Evolutionary conservation across 2,797 vertebrate genomes (phyloP), one percentile per base, ranked within the genome.

Genomic region (Enteromius fasciolatus): DNA sequence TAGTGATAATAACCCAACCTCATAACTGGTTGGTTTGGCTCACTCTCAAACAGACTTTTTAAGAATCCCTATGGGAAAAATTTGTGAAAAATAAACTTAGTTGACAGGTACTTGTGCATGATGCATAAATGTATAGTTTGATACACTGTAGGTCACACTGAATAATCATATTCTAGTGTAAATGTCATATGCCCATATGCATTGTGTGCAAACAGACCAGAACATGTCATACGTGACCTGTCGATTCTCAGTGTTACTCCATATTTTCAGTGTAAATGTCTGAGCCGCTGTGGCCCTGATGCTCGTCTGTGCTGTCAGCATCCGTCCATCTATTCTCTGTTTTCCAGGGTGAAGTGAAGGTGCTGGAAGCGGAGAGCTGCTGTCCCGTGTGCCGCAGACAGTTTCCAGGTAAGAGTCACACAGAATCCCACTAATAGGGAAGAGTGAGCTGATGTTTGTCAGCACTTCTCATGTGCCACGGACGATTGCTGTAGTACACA

Each of bases 311-410:
- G 31, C 78, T 73, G 79, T 82, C 81, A 54, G 12, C 31, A 36
- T 80, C 3, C 8, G 28, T 57, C 72, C 76, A 50, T 85, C 82
- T 76, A 79, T 76, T 82, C 73, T 70, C 66, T 82, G n/a, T 86
- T 67, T 44, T 11, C 84, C 92, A 98, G 97, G 95, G 88, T 0
- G 90, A 97, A 85, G 94, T 94, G 18, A 94, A 94, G 54, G 93
- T 96, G 46, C 93, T 94, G 89, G 95, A 97, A 76, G 92, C 94
- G 0, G 94, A 91, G 46, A 90, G 87, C 86, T 98, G 97, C 87
- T 98, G 97, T 89, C 96, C 96, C 0, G 87, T 94, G 44, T 98
- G 97, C 84, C 94, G 90, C 76, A 93, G 84, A 77, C 89, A 90
- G 44, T 89, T 93, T 80, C 88, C 87, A 46, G 95, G 96, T 97